These are phyloP conservation scores for Caenorhabditis auriculariae DNA, from an alignment of 2,888 invertebrate genomes.

Conservation along the genomic window DNA sequence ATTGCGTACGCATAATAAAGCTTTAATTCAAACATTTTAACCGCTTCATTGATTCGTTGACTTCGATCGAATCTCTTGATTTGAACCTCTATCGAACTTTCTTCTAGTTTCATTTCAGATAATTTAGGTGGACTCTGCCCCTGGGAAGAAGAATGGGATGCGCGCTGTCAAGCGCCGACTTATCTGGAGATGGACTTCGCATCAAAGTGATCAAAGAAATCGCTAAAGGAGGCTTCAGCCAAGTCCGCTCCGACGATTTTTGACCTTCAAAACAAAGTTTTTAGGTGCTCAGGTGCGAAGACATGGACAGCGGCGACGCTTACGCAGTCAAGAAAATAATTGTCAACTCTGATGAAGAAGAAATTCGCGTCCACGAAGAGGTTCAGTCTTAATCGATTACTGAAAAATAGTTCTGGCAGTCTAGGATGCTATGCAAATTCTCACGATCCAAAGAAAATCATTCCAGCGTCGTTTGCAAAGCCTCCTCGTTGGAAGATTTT, in stretches of 20 bases:
- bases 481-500: no score
- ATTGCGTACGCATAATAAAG: no score
- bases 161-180: conserved; percentile 75
- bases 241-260: conserved; percentile 11
- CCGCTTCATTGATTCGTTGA: no score
- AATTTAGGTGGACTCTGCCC: no score
- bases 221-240: conserved; percentile 70
- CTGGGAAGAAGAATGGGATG: no score
- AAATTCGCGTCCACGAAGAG: conserved; percentile 16
- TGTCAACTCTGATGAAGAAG: conserved; percentile 34
- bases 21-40: no score
- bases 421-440: background rate
- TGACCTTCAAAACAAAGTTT: conserved; percentile 9
- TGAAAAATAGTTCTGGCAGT: conserved; percentile 1
- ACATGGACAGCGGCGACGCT: conserved; percentile 35
- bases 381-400: background rate
- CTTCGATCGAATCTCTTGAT: no score
- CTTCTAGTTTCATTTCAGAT: no score
- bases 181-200: conserved; percentile 75
- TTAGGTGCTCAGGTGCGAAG: conserved; percentile 34
- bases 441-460: background rate
- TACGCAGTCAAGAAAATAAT: conserved; percentile 50
- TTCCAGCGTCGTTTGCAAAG: background rate
- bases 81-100: no score
- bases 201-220: conserved; percentile 75